Conservation (phyloP, 2,797 vertebrate species). For the Onychomys arenicola region DNA sequence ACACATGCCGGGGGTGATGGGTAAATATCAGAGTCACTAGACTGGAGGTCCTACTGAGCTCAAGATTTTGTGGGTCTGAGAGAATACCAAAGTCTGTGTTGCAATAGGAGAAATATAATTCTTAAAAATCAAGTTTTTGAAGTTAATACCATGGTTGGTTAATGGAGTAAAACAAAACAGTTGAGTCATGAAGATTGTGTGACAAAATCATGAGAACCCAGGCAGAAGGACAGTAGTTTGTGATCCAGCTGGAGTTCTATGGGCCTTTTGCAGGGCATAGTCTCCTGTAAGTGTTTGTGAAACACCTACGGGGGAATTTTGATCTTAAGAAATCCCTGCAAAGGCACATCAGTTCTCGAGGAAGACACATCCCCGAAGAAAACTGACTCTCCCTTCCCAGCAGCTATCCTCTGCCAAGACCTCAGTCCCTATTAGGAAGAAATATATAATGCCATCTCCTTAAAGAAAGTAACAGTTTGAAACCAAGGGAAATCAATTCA, state of each 20-base stretch:
- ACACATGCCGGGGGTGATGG: not conserved
- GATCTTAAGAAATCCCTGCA: not conserved
- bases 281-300: not conserved
- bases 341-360: not conserved
- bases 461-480: constrained; percentile 16
- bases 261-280: not conserved
- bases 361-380: not conserved
- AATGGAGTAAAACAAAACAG: not conserved
- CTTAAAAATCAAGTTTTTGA: not conserved
- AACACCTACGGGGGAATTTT: not conserved
- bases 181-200: not conserved
- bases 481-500: not conserved
- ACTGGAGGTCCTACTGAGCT: not conserved
- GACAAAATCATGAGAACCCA: not conserved
- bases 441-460: not conserved
- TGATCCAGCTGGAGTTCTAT: not conserved
- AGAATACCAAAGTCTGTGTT: not conserved
- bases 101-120: not conserved
- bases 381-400: not conserved
- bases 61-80: not conserved
- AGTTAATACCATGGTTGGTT: not conserved
- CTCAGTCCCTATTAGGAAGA: not conserved
- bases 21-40: not conserved
- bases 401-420: not conserved
- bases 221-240: not conserved